Base-by-base conservation (phyloP, 1,140 invertebrate genomes). In the Leptopilina clavipes region DNA sequence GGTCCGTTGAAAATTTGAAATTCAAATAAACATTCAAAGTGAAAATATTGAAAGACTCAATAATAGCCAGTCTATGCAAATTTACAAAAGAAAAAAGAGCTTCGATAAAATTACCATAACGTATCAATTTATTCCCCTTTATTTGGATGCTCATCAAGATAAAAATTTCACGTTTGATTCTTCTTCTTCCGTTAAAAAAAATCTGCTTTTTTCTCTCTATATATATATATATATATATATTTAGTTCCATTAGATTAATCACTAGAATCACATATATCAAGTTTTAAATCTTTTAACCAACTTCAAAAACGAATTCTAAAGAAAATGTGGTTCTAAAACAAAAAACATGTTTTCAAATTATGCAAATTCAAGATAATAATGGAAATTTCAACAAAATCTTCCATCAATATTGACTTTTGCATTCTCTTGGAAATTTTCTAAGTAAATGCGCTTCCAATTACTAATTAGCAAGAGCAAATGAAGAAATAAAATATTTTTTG, bases 91-190 rank as follows among this genome's bases (percentile, higher is more conserved):
- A 6, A 40, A n/a, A 48, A 52, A 52, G 48, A 17, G 14, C 1
- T n/a, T 52, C 48, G 14, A 52, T 52, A 52, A 52, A 52, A 52
- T 52, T 52, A 52, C n/a, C 48, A 52, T 52, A 52, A 52, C 48
- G 48, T 52, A 52, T 52, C 48, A 52, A 52, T 52, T 17, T 52
- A 17, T 52, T 52, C 48, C 48, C 48, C 17, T 40, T n/a, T 52
- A 52, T 52, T 52, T 52, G n/a, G 12, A 52, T n/a, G 48, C 48
- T 52, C 48, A 52, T 52, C 48, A 40, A 17, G 48, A 52, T 52
- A 52, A n/a, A 31, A 17, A 12, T 52, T 52, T 52, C 14, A 17
- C 1, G 48, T 17, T 17, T 17, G 48, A 8, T n/a, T n/a, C n/a
- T n/a, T n/a, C 48, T 52, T 52, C 1, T 7, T 52, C 45, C n/a